Base-by-base conservation (phyloP, 2,797 vertebrate species). In the Aplochiton taeniatus region DNA sequence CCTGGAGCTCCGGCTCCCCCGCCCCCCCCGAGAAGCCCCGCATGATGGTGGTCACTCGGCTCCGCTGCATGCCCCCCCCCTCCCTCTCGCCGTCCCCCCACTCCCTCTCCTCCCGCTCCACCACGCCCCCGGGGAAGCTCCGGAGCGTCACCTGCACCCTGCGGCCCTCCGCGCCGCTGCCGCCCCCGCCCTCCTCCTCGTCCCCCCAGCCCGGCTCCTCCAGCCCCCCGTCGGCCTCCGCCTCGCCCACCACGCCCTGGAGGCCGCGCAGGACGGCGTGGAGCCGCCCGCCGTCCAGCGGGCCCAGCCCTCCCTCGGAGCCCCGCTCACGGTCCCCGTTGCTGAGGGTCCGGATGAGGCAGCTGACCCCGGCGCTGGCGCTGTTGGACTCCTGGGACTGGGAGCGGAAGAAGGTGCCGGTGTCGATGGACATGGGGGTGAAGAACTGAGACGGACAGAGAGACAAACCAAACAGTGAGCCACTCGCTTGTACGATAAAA, bases 381-480 rank as follows among this genome's bases (percentile, higher is more conserved):
- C 94, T 96, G 87, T 96, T 98, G 88, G 95, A 96, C 88, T 98
- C 96, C 93, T 98, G 96, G 92, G 96, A 96, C 91, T 96, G 96
- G 82, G 96, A 95, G 90, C 97, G 95, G 93, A 96, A 98, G 94
- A 96, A 99, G 77, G 94, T 96, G 85, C 95, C 94, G 55, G 95
- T 94, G 4, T 88, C 80, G 80, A 98, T 93, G 85, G 92, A 91
- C 92, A 98, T 86, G 63, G 96, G 95, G 74, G 95, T 90, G 92
- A 96, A 94, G 92, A 96, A 95, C 97, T 98, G 93, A 89, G 81
- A 63, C 74, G 79, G 87, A 78, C 51, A 58, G 84, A 87, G 82
- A 49, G 49, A 65, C 49, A 46, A 18, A 14, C 1, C 9, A 91
- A 60, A 8, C 78, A 85, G 86, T 89, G 59, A n/a, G n/a, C n/a